Evolutionary conservation across 2,113 vertebrate species (phyloP).

Genomic region (Platichthys stellatus): DNA sequence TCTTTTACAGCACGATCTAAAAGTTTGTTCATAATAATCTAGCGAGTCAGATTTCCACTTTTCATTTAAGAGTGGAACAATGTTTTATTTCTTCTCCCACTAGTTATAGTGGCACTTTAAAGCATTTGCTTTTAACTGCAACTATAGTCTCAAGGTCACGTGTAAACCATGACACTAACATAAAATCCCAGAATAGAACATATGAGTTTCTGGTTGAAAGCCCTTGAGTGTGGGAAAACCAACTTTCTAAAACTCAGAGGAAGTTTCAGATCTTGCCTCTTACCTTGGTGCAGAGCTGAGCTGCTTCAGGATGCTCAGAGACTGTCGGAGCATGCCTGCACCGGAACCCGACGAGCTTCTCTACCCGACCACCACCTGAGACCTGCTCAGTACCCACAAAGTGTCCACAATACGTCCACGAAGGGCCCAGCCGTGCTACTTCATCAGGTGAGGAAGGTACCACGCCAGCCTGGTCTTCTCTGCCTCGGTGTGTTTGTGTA

Average conservation of each 20-base stretch:
- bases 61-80: neutral
- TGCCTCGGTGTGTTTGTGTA: neutral
- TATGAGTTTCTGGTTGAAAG: too few relatives aligned
- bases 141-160: too few relatives aligned
- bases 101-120: too few relatives aligned
- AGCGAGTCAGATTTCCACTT: neutral
- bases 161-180: too few relatives aligned
- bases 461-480: neutral
- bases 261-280: constrained; percentile 18
- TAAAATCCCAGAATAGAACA: too few relatives aligned
- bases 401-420: neutral
- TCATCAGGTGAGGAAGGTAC: constrained; percentile 16
- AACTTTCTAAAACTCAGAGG: too few relatives aligned
- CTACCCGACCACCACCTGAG: constrained; percentile 4
- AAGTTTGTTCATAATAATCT: too few relatives aligned
- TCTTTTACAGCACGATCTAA: too few relatives aligned
- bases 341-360: constrained; percentile 14
- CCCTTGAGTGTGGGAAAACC: too few relatives aligned
- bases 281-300: constrained; percentile 73
- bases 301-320: constrained; percentile 81
- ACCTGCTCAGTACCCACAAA: constrained; percentile 14
- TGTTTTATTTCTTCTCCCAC: neutral
- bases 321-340: constrained; percentile 81
- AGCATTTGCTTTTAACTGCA: too few relatives aligned
- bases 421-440: constrained; percentile 1